phyloP scores from a whole-genome alignment of 2,113 vertebrate genomes.

The Tragelaphus imberbis region DNA sequence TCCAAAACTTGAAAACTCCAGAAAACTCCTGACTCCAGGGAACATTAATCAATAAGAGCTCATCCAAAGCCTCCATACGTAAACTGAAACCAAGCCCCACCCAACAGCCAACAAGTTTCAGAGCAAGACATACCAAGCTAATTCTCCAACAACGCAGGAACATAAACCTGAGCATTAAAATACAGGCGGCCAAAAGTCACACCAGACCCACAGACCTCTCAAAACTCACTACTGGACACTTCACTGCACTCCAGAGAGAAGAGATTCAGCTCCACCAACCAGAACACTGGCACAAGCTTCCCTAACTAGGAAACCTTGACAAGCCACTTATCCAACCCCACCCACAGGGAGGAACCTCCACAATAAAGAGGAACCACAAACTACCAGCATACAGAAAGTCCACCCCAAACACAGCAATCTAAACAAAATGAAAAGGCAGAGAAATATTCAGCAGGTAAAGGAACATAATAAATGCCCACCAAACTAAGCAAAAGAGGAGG shows the following conservation, averaged over 20 bases:
- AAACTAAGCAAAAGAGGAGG: not conserved
- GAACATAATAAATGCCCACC: not conserved
- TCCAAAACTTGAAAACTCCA: not conserved
- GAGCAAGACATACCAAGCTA: not conserved
- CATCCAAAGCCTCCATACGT: not conserved
- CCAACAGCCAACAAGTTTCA: not conserved
- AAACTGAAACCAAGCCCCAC: not conserved
- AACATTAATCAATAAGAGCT: not conserved
- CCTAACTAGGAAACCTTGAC: not conserved
- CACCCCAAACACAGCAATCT: not conserved
- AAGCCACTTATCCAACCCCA: not conserved
- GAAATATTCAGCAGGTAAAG: not conserved
- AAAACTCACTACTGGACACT: not conserved
- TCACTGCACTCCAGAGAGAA: not conserved
- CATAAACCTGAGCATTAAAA: not conserved
- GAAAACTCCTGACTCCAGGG: not conserved
- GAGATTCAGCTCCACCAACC: not conserved
- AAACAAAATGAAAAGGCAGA: not conserved
- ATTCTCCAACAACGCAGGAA: not conserved
- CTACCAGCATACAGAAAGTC: not conserved
- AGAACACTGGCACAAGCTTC: not conserved
- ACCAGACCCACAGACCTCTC: not conserved
- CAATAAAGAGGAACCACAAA: not conserved
- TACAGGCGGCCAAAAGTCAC: not conserved
- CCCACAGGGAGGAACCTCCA: not conserved